Evolutionary conservation across 2,888 invertebrate species (phyloP), one percentile per base, ranked within the genome.

Genomic region (Dermolepida albohirtum): DNA sequence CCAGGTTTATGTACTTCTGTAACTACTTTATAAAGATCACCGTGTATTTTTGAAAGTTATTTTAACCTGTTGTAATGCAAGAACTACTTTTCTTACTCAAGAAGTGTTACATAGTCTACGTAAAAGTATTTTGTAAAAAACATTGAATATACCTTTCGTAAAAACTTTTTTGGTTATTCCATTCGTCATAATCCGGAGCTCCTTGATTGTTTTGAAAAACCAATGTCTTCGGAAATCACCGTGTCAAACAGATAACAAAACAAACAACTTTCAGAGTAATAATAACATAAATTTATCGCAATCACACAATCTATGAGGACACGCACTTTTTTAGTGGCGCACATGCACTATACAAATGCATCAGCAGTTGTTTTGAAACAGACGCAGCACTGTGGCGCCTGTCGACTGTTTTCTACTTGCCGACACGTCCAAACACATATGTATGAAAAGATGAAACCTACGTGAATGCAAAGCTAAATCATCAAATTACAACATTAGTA

Each of bases 181-280:
- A 79, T 79, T 78, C 78, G 79, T 79, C 79, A 79, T 79, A 78
- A 77, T 78, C 68, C 51, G 66, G 39, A 51, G 44, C n/a, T 17
- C 39, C 34, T 16, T 16, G 17, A 10, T 55, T 55, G 7, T 6
- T 55, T 41, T 22, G 22, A 8, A 5, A 16, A 49, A 0, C 8
- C 22, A 11, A 17, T 11, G 22, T 49, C 22, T 16, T 11, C 11
- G 2, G 7, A 14, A 16, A 47, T 16, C 14, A 47, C 8, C 16
- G 8, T 8, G 47, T 47, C 4, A 47, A 47, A 47, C 14, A 34
- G 6, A 34, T 5, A 34, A 1, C 6, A 34, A 6, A 6, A 34
- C 6, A 5, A 34, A 34, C 1, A 34, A 34, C 34, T 34, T 34
- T 34, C 10, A 34, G 1, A 29, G 6, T 34, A 34, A 34, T 6